Conservation (phyloP, 2,113 vertebrate genomes). For the Leptosomus discolor region DNA sequence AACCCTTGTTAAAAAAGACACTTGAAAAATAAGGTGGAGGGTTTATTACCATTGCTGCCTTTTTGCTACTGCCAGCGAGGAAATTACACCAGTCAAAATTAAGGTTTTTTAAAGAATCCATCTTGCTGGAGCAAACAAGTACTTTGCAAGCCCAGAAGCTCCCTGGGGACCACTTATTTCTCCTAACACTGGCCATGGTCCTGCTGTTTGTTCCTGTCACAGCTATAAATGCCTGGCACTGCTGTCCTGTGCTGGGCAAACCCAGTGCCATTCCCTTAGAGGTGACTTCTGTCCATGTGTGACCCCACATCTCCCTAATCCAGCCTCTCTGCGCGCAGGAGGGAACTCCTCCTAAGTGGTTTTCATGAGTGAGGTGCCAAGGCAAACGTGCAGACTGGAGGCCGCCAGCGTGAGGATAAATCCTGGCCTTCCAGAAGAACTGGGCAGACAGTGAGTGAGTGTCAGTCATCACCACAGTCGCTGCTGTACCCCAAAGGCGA, state of each 20-base stretch:
- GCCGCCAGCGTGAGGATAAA: neutral
- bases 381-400: neutral
- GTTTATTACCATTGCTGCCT: neutral
- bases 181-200: neutral
- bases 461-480: fast-evolving
- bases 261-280: neutral
- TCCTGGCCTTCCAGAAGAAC: neutral
- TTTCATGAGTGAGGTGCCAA: neutral
- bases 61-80: conserved; percentile 3
- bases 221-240: conserved; percentile 39
- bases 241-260: neutral
- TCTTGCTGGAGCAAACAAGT: conserved; percentile 39
- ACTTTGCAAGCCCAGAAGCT: neutral
- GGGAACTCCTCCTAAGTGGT: neutral
- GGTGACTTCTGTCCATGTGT: neutral
- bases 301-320: neutral
- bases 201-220: conserved; percentile 37
- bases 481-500: neutral
- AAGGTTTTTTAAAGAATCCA: neutral
- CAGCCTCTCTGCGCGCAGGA: neutral
- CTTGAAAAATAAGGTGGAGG: neutral
- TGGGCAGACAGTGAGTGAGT: fast-evolving
- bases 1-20: conserved; percentile 38
- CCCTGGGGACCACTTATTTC: neutral
- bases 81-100: neutral